phyloP scores from a whole-genome alignment of 2,113 vertebrate species.

The Leuciscus idus region DNA sequence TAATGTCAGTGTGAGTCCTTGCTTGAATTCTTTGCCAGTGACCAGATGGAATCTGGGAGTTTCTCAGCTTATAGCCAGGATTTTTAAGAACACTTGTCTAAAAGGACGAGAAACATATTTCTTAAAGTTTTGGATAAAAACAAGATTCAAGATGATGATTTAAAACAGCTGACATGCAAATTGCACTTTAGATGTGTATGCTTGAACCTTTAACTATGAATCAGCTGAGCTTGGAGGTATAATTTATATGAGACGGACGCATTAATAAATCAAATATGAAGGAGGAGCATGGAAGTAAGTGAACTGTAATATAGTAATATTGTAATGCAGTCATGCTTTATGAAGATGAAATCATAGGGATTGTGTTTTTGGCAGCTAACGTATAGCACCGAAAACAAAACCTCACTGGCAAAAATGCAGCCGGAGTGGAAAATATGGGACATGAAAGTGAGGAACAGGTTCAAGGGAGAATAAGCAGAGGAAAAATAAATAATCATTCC shows the following conservation, averaged over 20 bases:
- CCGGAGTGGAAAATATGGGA: background rate
- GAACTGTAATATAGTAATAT: conserved; percentile 13
- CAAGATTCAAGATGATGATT: conserved; percentile 17
- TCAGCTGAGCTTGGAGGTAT: background rate
- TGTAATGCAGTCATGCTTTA: conserved; percentile 26
- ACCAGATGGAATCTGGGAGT: conserved; percentile 44
- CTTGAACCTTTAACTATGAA: conserved; percentile 1
- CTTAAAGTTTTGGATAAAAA: background rate
- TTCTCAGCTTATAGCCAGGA: conserved; percentile 52
- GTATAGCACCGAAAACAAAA: background rate
- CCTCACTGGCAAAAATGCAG: conserved; percentile 15
- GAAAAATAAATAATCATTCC: conserved; percentile 15
- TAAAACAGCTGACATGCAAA: conserved; percentile 41
- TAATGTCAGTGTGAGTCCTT: conserved; percentile 55
- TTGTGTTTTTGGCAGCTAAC: conserved; percentile 18
- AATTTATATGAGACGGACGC: background rate
- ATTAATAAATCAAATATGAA: background rate
- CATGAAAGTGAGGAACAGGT: conserved; percentile 24
- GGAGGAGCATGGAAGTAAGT: conserved; percentile 5
- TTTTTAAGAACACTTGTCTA: conserved; percentile 24
- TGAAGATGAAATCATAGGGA: conserved; percentile 43
- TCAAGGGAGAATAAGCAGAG: conserved; percentile 31
- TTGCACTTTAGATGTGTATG: background rate
- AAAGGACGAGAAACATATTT: background rate
- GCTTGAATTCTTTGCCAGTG: conserved; percentile 44